These are phyloP conservation scores for Brevimyrus niger DNA, from an alignment of 2,113 vertebrate genomes.

Conservation along the genomic window DNA sequence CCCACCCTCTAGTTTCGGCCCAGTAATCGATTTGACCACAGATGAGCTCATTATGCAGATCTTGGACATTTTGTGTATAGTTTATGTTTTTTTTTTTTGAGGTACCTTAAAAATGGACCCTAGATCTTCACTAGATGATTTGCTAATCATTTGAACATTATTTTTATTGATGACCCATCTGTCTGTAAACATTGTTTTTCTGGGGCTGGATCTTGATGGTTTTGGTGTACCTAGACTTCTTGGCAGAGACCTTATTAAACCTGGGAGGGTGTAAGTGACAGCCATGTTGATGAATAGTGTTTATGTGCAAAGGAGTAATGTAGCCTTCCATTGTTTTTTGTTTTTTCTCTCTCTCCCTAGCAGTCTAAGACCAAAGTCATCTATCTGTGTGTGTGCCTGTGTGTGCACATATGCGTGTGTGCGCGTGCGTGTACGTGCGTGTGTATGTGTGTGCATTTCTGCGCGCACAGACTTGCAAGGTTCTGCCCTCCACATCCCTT, in stretches of 20 bases:
- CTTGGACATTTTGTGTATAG: not conserved
- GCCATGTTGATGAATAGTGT: constrained; percentile 29
- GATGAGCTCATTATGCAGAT: not conserved
- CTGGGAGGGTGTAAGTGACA: not conserved
- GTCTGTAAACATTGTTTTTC: not conserved
- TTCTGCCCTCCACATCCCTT: not conserved
- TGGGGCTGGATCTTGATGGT: not conserved
- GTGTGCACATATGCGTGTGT: not conserved
- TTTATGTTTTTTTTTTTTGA: not conserved
- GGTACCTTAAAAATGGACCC: not conserved
- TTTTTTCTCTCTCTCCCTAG: not conserved
- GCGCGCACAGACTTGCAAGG: too few species aligned
- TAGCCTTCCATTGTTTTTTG: constrained; percentile 22
- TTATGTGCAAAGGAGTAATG: constrained; percentile 18
- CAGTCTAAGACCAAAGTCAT: constrained; percentile 23
- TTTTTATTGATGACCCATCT: not conserved
- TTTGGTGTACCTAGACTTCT: not conserved
- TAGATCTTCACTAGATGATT: not conserved
- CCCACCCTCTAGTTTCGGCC: not conserved
- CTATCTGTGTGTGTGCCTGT: constrained; percentile 11
- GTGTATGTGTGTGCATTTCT: not conserved
- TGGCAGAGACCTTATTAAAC: constrained; percentile 21
- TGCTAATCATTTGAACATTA: not conserved
- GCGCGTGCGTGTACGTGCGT: not conserved
- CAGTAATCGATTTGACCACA: not conserved